Evolutionary conservation across 1,140 invertebrate species (phyloP), one percentile per base, ranked within the genome.

Genomic region (Drosophila kanapiae): DNA sequence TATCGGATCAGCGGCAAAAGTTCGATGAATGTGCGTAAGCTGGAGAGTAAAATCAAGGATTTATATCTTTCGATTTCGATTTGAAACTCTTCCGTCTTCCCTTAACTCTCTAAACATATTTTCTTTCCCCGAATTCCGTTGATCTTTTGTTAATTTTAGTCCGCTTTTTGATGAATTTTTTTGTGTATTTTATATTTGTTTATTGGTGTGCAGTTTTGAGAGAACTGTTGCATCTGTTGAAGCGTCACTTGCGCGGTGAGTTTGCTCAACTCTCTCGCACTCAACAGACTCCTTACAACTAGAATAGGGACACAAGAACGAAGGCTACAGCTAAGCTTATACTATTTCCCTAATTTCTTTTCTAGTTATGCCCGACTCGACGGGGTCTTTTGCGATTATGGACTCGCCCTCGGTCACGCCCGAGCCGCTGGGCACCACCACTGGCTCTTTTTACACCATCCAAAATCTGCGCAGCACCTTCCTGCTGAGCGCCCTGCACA

Each of bases 1-100:
- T 96, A n/a, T 94, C 94, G 9, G 95, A 95, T 83, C 94, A 94
- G 68, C 94, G 94, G 74, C 93, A 92, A 53, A 92, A 92, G 53
- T 75, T 92, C 49, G 91, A 92, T 82, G 91, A 92, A 88, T 91
- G 91, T 92, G 79, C 71, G 91, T 91, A 69, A 54, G 48, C 33
- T 53, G 47, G 18, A 38, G 40, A 53, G 7, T 29, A 33, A 13
- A 48, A 7, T 40, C 53, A 16, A 13, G 42, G 14, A 16, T 10
- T 45, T 11, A 14, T n/a, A 11, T 51, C 13, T 14, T 37, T 68
- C 4, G 37, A 29, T 9, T 16, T 29, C 23, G 0, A 48, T 48
- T 27, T 60, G 13, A 47, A n/a, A 27, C n/a, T 33, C n/a, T 16
- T 43, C 4, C 14, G 27, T 53, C 7, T 64, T 45, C 13, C 8